Conservation (phyloP, 2,113 vertebrate species). For the Arothron firmamentum region DNA sequence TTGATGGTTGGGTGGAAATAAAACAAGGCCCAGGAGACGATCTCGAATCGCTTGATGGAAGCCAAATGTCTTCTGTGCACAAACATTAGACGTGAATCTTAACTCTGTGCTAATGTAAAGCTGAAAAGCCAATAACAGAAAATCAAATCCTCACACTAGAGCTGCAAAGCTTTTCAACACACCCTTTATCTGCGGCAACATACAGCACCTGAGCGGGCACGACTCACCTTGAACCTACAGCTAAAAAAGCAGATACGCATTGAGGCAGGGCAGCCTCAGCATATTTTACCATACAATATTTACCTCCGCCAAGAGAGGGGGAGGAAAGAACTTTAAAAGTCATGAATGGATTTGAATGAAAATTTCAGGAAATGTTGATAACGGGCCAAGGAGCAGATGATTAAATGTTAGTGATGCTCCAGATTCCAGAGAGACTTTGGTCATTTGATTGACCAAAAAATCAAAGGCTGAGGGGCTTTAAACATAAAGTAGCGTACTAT, state of each 20-base stretch:
- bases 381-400: no score
- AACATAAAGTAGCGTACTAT: no score
- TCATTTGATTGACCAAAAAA: no score
- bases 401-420: no score
- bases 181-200: not conserved
- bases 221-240: not conserved
- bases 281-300: constrained; percentile 15
- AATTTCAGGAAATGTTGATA: no score
- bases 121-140: not conserved
- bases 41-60: not conserved
- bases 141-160: not conserved
- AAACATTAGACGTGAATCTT: not conserved
- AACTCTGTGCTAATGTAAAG: not conserved
- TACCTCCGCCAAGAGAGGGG: no score
- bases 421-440: no score
- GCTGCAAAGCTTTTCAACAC: not conserved
- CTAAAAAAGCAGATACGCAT: not conserved
- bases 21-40: not conserved
- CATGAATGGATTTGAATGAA: no score
- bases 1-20: not conserved
- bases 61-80: not conserved
- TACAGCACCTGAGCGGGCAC: not conserved
- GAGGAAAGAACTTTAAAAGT: no score
- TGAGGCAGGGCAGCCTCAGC: constrained; percentile 7
- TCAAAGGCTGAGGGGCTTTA: no score